Conservation (phyloP, 2,888 invertebrate genomes). For the Clistopyga incitator region DNA sequence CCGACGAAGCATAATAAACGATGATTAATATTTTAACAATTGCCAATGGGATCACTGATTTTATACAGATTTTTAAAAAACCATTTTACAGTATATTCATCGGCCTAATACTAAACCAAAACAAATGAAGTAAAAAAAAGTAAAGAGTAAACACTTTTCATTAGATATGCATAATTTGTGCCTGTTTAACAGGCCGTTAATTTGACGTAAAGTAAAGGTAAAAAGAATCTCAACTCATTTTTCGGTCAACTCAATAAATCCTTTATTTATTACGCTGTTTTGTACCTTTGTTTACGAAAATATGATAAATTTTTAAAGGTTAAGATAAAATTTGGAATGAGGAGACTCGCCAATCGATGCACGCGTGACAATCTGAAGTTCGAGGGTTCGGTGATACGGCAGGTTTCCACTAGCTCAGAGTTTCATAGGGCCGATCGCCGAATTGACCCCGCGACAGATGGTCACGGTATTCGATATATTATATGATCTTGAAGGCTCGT, state of each 20-base stretch:
- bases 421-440: constrained; percentile 69
- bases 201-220: background rate
- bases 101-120: no score
- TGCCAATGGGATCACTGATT: no score
- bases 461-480: constrained; percentile 33
- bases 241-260: constrained; percentile 64
- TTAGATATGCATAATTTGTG: background rate
- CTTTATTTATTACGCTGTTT: constrained; percentile 65
- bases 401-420: constrained; percentile 70
- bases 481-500: constrained; percentile 43
- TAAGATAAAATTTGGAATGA: constrained; percentile 75
- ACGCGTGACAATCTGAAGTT: constrained; percentile 28
- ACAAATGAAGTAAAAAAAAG: no score
- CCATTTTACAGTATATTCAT: no score
- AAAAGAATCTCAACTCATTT: background rate
- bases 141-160: no score
- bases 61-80: no score
- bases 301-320: constrained; percentile 71
- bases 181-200: background rate
- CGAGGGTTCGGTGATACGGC: constrained; percentile 63
- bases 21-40: no score
- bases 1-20: no score
- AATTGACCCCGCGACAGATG: constrained; percentile 35
- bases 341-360: constrained; percentile 69
- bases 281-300: constrained; percentile 64